Evolutionary conservation across 2,888 invertebrate genomes (phyloP).

Genomic region (Zaprionus lineosus): DNA sequence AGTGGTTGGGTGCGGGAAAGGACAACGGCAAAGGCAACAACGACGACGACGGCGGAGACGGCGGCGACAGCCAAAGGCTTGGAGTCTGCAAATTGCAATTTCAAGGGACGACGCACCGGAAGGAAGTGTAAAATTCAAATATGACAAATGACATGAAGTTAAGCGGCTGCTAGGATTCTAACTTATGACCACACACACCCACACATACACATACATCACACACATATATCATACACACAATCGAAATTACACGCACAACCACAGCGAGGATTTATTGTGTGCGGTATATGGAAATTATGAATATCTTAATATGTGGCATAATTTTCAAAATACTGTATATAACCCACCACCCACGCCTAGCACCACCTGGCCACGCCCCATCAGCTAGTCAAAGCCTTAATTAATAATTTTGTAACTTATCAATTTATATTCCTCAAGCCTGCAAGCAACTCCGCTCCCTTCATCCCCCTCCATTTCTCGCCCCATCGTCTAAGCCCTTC

Average conservation of each 20-base stretch:
- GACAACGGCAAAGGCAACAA: conserved; percentile 16
- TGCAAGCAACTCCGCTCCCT: no score
- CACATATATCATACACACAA: neutral
- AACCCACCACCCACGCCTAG: no score
- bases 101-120: conserved; percentile 71
- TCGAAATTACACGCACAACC: no score
- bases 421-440: conserved; percentile 71
- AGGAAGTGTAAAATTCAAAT: conserved; percentile 79
- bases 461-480: neutral
- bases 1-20: neutral
- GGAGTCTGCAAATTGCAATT: conserved; percentile 70
- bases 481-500: no score
- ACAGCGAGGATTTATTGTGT: conserved; percentile 64
- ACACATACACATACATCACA: neutral
- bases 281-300: conserved; percentile 71
- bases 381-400: conserved; percentile 45
- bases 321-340: no score
- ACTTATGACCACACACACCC: neutral
- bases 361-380: no score
- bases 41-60: conserved; percentile 5
- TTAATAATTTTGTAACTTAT: conserved; percentile 75
- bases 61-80: conserved; percentile 35
- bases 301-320: conserved; percentile 73
- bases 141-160: conserved; percentile 78
- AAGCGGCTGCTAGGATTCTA: conserved; percentile 54